Evolutionary conservation across 2,888 invertebrate genomes (phyloP).

Genomic region (Synanthedon myopaeformis): DNA sequence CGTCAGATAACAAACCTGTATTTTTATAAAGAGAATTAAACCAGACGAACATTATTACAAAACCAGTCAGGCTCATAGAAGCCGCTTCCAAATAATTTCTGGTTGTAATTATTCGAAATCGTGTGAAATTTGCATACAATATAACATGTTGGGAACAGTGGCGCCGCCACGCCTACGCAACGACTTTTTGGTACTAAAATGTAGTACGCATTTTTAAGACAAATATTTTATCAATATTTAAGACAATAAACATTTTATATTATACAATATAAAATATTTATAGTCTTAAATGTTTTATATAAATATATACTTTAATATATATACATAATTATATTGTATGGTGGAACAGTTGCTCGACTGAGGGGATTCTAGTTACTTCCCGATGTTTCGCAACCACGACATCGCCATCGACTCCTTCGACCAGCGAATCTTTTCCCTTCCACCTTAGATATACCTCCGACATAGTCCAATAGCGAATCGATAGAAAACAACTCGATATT

Average conservation of each 20-base stretch:
- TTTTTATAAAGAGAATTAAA: slow-evolving; percentile 13
- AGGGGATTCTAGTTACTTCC: too few relatives aligned
- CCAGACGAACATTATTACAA: slow-evolving; percentile 11
- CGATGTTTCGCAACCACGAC: too few relatives aligned
- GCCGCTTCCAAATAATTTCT: slow-evolving; percentile 43
- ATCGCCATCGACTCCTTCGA: too few relatives aligned
- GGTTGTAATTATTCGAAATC: slow-evolving; percentile 52
- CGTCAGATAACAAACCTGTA: slow-evolving; percentile 17
- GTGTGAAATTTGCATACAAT: slow-evolving; percentile 60
- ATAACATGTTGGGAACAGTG: slow-evolving; percentile 34
- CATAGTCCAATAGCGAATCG: too few relatives aligned
- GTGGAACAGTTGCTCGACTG: too few relatives aligned
- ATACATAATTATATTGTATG: too few relatives aligned
- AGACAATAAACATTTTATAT: slow-evolving; percentile 6
- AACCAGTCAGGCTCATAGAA: slow-evolving; percentile 40
- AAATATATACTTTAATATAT: too few relatives aligned
- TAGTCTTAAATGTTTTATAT: too few relatives aligned
- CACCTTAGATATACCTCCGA: too few relatives aligned
- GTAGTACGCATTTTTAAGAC: not conserved
- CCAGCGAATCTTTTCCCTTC: too few relatives aligned
- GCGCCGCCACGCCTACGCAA: slow-evolving; percentile 44
- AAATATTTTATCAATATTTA: not conserved
- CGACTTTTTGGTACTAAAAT: slow-evolving; percentile 11
- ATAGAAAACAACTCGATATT: too few relatives aligned
- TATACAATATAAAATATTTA: not conserved